Evolutionary conservation across 2,888 invertebrate genomes (phyloP).

Genomic region (Boloria euphrosyne): DNA sequence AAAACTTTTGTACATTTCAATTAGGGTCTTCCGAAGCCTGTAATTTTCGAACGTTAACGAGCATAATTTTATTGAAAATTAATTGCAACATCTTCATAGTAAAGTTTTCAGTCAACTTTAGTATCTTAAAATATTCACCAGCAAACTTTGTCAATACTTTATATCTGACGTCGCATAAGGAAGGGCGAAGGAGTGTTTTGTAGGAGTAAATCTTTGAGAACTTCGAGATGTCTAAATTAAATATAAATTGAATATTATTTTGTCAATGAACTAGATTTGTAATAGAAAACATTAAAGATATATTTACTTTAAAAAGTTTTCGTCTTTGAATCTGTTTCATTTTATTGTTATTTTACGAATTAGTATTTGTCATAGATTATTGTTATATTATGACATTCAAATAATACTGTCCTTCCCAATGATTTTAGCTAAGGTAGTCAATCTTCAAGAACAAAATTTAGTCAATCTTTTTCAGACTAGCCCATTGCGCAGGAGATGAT

Average conservation of each 20-base stretch:
- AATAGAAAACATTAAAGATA: too few species aligned
- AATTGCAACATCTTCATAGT: constrained; percentile 80
- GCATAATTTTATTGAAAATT: constrained; percentile 81
- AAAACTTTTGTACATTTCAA: constrained; percentile 76
- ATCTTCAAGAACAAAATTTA: too few species aligned
- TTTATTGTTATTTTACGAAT: too few species aligned
- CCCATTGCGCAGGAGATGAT: too few species aligned
- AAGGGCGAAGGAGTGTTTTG: constrained; percentile 56
- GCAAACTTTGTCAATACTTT: constrained; percentile 68
- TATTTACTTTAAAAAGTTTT: too few species aligned
- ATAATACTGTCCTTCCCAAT: too few species aligned
- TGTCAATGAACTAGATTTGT: background rate
- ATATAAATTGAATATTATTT: background rate
- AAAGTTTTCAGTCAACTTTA: constrained; percentile 66
- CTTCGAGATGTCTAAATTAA: constrained; percentile 10
- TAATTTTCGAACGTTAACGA: constrained; percentile 78
- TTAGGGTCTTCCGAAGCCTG: constrained; percentile 70
- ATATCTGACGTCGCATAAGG: constrained; percentile 51
- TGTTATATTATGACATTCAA: too few species aligned
- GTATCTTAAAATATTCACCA: constrained; percentile 67
- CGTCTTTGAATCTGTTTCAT: too few species aligned
- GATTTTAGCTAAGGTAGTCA: too few species aligned
- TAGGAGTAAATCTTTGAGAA: constrained; percentile 50
- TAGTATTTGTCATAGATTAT: too few species aligned
- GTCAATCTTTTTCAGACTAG: too few species aligned